Conservation (phyloP, 2,888 invertebrate species). For the Sepiola atlantica region DNA sequence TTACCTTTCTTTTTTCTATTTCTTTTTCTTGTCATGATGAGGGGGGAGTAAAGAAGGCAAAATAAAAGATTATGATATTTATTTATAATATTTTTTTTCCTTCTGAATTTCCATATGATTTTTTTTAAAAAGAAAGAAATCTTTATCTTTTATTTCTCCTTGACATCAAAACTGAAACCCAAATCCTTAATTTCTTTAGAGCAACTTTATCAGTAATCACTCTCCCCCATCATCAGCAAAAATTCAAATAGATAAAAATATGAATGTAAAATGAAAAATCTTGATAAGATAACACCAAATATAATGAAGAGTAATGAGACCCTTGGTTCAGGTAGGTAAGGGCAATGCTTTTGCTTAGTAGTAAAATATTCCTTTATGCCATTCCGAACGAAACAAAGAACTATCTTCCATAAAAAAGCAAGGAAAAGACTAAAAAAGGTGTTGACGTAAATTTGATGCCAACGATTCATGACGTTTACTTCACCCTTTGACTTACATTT, state of each 20-base stretch:
- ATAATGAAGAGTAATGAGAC: neutral
- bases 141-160: slow-evolving; percentile 8
- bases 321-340: neutral
- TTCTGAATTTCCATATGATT: neutral
- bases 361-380: neutral
- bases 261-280: neutral
- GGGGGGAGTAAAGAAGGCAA: neutral
- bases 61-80: neutral
- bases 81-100: neutral
- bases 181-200: neutral
- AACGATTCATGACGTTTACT: neutral
- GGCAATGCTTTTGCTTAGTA: neutral
- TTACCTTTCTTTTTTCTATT: neutral
- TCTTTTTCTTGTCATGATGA: neutral
- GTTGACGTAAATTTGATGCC: neutral
- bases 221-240: neutral
- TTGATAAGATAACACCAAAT: neutral
- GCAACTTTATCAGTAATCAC: neutral
- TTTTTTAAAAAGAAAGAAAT: neutral
- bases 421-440: too few relatives aligned
- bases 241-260: neutral
- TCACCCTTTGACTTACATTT: neutral
- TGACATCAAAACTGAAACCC: neutral
- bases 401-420: neutral
- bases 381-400: neutral